Evolutionary conservation across 2,113 vertebrate genomes (phyloP), one percentile per base, ranked within the genome.

Genomic region (Periophthalmodon schlosseri): DNA sequence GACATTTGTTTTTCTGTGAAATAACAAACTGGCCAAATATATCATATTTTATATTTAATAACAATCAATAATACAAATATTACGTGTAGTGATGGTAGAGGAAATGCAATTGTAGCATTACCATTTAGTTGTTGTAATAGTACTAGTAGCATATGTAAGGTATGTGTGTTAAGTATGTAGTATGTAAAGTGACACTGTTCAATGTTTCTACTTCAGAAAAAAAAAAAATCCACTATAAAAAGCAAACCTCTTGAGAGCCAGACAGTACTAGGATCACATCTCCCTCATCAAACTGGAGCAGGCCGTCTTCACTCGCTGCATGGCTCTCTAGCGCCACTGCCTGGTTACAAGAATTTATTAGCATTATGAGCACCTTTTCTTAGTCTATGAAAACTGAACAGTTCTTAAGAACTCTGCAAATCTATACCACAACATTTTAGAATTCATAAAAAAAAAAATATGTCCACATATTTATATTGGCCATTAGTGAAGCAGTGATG

Each of bases 261-360:
- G 58, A 20, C 0, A 91, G 83, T 49, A 93, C 89, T 56, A 94
- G 87, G 70, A 94, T 90, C 24, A 89, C 10, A 24, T 94, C 93
- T 33, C 89, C 93, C 82, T 93, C 44, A n/a, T 81, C 78, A 75
- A 93, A 94, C 69, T 89, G 86, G 23, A 94, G 85, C 47, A 81
- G 76, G 5, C 89, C 81, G 0, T 86, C 87, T 56, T 90, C 79
- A 23, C 90, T 78, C 0, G 86, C 82, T 21, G 70, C 46, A 5
- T 94, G 86, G 70, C 82, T 86, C 90, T 92, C 86, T 28, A 87
- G 10, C 14, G 92, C 93, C 81, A 91, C 86, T 75, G 68, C 92
- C 94, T 95, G 80, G 78, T 70, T 21, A 72, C 80, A 74, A 15
- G 11, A 65, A 24, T 8, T n/a, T 12, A 18, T 50, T 50, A 28